These are phyloP conservation scores for Holotrichia oblita DNA, from an alignment of 1,140 invertebrate species.

Conservation along the genomic window DNA sequence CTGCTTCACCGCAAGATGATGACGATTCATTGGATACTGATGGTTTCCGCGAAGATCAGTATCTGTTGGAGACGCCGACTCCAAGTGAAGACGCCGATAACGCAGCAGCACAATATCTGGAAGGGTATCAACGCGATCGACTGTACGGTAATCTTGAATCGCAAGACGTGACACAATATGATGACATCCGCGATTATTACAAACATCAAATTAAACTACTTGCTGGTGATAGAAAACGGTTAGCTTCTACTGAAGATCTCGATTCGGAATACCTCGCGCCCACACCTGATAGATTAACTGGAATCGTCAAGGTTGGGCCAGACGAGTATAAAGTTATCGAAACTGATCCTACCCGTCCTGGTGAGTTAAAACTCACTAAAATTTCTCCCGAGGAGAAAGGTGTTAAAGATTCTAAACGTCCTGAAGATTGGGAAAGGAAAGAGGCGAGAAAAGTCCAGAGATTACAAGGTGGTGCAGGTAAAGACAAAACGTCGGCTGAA, in stretches of 20 bases:
- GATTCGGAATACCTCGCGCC: constrained; percentile 53
- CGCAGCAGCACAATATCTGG: constrained; percentile 44
- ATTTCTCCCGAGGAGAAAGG: constrained; percentile 62
- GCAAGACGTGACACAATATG: constrained; percentile 55
- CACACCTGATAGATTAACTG: constrained; percentile 49
- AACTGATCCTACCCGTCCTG: constrained; percentile 52
- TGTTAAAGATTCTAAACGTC: constrained; percentile 61
- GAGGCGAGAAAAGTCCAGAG: constrained; percentile 58
- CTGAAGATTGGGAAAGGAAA: constrained; percentile 61
- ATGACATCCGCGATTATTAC: constrained; percentile 58
- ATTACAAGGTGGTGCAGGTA: constrained; percentile 61
- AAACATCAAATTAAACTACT: constrained; percentile 56
- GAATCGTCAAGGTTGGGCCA: constrained; percentile 53
- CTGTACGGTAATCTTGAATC: constrained; percentile 42
- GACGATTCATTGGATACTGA: constrained; percentile 66
- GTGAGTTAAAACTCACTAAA: constrained; percentile 50
- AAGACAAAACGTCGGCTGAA: constrained; percentile 52
- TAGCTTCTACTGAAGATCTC: constrained; percentile 60
- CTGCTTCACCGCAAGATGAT: constrained; percentile 64
- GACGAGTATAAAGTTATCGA: constrained; percentile 54
- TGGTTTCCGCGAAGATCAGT: constrained; percentile 63
- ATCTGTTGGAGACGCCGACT: constrained; percentile 61
- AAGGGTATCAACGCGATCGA: constrained; percentile 44
- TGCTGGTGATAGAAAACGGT: constrained; percentile 55
- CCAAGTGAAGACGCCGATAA: constrained; percentile 49